Conservation (phyloP, 2,797 vertebrate species). For the Cygnus olor region DNA sequence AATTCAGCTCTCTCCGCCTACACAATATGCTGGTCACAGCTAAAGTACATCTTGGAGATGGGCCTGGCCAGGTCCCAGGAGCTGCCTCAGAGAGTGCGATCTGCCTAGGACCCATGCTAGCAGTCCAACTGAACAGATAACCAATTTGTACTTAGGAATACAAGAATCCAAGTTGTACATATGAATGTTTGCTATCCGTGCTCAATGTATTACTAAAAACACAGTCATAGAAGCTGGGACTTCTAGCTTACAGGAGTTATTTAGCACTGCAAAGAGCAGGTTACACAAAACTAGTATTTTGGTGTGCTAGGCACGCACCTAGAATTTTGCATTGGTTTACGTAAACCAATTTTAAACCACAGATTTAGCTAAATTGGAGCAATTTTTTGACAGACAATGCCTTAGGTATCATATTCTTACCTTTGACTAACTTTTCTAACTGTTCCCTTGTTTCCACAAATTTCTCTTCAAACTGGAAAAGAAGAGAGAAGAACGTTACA, state of each 20-base stretch:
- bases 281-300: not conserved
- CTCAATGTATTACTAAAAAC: not conserved
- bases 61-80: not conserved
- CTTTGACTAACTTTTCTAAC: constrained; percentile 82
- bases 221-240: not conserved
- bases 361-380: not conserved
- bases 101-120: not conserved
- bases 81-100: not conserved
- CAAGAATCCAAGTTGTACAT: not conserved
- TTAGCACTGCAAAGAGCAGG: not conserved
- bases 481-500: not conserved
- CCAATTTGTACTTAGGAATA: not conserved
- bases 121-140: not conserved
- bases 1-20: not conserved
- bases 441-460: constrained; percentile 79
- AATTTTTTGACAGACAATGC: not conserved
- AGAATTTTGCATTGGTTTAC: not conserved
- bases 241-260: not conserved
- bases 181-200: not conserved
- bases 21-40: not conserved
- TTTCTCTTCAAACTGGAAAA: constrained; percentile 86
- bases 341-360: not conserved
- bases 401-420: constrained; percentile 38
- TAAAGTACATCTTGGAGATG: not conserved
- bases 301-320: not conserved